phyloP scores from a whole-genome alignment of 2,797 vertebrate species.

The Distichodus sexfasciatus region DNA sequence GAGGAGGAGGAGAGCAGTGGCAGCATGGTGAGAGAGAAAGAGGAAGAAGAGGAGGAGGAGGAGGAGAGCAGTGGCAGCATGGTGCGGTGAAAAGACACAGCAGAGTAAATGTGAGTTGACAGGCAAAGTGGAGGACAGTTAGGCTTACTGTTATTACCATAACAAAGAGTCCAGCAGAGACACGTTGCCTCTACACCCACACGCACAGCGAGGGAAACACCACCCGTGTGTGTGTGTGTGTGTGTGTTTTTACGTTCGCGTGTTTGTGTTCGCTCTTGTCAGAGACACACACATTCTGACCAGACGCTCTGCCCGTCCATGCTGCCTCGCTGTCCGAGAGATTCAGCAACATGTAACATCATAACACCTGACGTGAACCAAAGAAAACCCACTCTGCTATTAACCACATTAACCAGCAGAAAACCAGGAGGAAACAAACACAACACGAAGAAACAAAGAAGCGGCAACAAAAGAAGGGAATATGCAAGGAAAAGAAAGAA shows the following conservation, averaged over 20 bases:
- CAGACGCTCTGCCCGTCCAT: no score
- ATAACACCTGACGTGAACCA: no score
- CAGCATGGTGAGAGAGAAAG: background rate
- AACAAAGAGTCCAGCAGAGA: conserved; percentile 74
- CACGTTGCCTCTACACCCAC: conserved; percentile 69
- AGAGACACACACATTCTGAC: background rate
- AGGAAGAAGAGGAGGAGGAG: conserved; percentile 47
- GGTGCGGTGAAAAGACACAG: conserved; percentile 66
- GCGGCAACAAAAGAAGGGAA: background rate
- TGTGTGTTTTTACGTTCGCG: background rate
- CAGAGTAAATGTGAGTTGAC: conserved; percentile 78
- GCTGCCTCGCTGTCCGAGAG: background rate
- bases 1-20: background rate
- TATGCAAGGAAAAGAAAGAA: background rate
- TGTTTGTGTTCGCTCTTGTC: conserved; percentile 11
- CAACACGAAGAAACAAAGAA: background rate
- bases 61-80: conserved; percentile 70
- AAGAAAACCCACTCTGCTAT: background rate
- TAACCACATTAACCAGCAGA: no score
- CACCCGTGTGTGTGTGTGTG: conserved; percentile 51
- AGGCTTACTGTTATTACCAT: conserved; percentile 79
- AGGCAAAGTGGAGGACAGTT: conserved; percentile 78
- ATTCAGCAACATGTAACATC: background rate
- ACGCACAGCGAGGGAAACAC: conserved; percentile 65
- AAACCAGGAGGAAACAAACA: background rate